Evolutionary conservation across 2,888 invertebrate species (phyloP).

Genomic region (Rhogogaster chlorosoma): DNA sequence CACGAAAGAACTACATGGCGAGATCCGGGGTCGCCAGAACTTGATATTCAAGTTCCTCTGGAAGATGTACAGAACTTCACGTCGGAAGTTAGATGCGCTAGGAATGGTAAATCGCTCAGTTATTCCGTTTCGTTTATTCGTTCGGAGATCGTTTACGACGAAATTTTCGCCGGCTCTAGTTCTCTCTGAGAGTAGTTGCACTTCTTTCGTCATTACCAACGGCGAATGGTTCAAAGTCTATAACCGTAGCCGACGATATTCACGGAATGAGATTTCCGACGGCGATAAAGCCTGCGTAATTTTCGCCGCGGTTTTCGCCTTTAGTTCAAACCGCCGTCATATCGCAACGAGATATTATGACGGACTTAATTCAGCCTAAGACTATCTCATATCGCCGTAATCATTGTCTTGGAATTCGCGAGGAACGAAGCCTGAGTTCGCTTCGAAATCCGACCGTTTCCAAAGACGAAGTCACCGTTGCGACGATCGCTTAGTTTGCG

Average conservation of each 20-base stretch:
- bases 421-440: background rate
- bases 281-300: background rate
- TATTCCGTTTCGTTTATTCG: background rate
- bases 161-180: too few species aligned
- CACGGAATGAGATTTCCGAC: background rate
- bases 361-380: background rate
- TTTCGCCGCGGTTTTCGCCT: background rate
- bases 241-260: background rate
- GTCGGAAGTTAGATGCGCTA: background rate
- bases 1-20: background rate
- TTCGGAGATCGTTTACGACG: background rate
- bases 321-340: background rate
- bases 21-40: background rate
- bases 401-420: too few species aligned
- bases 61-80: background rate
- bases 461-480: background rate
- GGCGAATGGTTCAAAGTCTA: background rate
- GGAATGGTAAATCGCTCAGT: background rate
- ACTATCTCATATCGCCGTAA: background rate
- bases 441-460: background rate
- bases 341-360: background rate
- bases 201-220: too few species aligned
- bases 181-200: too few species aligned
- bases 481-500: background rate
- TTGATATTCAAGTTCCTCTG: constrained; percentile 36